Evolutionary conservation across 2,888 invertebrate genomes (phyloP), one percentile per base, ranked within the genome.

Genomic region (Ferdinandea cuprea): DNA sequence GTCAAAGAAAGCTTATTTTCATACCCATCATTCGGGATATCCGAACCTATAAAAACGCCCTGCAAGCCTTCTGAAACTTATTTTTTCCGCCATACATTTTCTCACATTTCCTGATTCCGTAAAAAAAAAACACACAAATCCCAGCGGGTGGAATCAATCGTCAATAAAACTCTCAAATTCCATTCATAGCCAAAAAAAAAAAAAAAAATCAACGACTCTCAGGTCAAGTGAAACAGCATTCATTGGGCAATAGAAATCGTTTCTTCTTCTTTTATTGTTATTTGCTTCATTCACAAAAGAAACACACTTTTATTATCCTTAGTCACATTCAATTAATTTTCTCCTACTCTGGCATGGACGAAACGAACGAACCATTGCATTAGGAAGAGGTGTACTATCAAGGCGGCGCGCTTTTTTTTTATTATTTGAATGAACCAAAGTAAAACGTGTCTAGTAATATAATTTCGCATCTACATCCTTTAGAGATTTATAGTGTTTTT

Each of bases 241-340:
- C 25, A 2, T 3, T 76, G 81, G 81, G 81, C 76, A 76, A 76
- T 76, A 65, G 76, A 71, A 81, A 81, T n/a, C n/a, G n/a, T n/a
- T n/a, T n/a, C n/a, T 56, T 65, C 68, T 65, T 66, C 69, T 76
- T 61, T 81, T 71, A 59, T 74, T 74, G 37, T 54, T 66, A 46
- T 15, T 19, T 48, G 5, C 21, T 37, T 48, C 28, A 35, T 35
- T 65, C 72, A 44, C 48, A 58, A 63, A 69, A 68, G 69, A 68
- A 44, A 52, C 37, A 17, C 40, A 54, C 17, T 81, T 81, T 81
- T 81, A 81, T 81, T 59, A 61, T 72, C 46, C 44, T 54, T 66
- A 76, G 71, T 81, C 81, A 66, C 66, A 76, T 81, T 81, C 81
- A 81, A 76, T 81, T 81, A 81, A 81, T 76, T 78, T 56, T 44